Evolutionary conservation across 2,797 vertebrate species (phyloP).

Genomic region (Coendou prehensilis): DNA sequence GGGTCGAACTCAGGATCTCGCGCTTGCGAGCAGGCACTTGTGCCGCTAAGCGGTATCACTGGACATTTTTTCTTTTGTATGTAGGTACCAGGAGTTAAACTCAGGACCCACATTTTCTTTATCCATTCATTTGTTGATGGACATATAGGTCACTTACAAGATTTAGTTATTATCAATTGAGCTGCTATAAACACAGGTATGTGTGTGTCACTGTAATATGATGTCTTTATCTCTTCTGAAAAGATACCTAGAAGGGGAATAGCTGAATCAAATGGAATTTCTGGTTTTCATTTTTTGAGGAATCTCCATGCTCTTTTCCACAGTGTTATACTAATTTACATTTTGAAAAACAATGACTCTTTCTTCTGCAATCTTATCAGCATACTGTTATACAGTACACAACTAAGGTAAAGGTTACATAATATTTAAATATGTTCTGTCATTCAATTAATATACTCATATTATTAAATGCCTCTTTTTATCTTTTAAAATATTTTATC

Average conservation of each 20-base stretch:
- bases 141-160: background rate
- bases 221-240: background rate
- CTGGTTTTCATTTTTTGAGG: background rate
- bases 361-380: background rate
- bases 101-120: background rate
- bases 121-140: background rate
- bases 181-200: background rate
- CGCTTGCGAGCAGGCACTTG: too few relatives aligned
- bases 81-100: too few relatives aligned
- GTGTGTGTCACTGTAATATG: background rate
- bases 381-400: background rate
- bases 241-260: background rate
- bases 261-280: background rate
- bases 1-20: too few relatives aligned
- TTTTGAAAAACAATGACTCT: background rate
- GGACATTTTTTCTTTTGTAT: background rate
- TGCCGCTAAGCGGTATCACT: too few relatives aligned
- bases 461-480: background rate
- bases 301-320: background rate
- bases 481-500: conserved; percentile 12
- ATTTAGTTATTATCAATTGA: background rate
- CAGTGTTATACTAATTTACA: background rate
- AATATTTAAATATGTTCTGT: background rate
- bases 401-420: background rate
- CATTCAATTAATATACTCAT: background rate